phyloP scores from a whole-genome alignment of 2,797 vertebrate genomes.

The Chaenodraco wilsoni region DNA sequence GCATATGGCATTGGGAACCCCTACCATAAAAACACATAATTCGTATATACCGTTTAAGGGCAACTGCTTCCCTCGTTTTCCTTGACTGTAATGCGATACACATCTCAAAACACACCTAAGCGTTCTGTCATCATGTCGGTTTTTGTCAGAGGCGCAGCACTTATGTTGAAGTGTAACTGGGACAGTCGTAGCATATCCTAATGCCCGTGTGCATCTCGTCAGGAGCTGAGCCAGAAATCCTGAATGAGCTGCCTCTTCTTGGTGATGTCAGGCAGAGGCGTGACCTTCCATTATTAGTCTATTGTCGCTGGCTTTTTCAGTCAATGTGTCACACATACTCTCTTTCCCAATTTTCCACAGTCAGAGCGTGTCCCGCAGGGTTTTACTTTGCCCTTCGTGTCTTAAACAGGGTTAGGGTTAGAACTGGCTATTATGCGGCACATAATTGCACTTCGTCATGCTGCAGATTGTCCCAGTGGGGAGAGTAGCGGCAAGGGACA shows the following conservation, averaged over 20 bases:
- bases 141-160: constrained; percentile 13
- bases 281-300: constrained; percentile 78
- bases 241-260: constrained; percentile 61
- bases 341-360: constrained; percentile 72
- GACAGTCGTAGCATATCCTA: constrained; percentile 31
- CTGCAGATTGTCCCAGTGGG: constrained; percentile 75
- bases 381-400: constrained; percentile 71
- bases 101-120: constrained; percentile 11
- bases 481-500: constrained; percentile 57
- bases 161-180: constrained; percentile 34
- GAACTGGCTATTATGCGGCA: constrained; percentile 77
- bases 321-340: constrained; percentile 75
- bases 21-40: constrained; percentile 14
- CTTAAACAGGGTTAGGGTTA: constrained; percentile 77
- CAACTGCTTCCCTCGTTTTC: not conserved
- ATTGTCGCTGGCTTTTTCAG: constrained; percentile 74
- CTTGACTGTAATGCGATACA: constrained; percentile 2
- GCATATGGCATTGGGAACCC: constrained; percentile 34
- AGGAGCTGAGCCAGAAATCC: constrained; percentile 53
- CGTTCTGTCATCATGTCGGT: constrained; percentile 21
- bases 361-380: constrained; percentile 66
- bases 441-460: constrained; percentile 81
- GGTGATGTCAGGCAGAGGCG: constrained; percentile 64
- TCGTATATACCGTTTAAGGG: not conserved
- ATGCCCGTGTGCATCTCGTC: constrained; percentile 57